phyloP scores from a whole-genome alignment of 2,113 vertebrate genomes.

The Myodes glareolus region DNA sequence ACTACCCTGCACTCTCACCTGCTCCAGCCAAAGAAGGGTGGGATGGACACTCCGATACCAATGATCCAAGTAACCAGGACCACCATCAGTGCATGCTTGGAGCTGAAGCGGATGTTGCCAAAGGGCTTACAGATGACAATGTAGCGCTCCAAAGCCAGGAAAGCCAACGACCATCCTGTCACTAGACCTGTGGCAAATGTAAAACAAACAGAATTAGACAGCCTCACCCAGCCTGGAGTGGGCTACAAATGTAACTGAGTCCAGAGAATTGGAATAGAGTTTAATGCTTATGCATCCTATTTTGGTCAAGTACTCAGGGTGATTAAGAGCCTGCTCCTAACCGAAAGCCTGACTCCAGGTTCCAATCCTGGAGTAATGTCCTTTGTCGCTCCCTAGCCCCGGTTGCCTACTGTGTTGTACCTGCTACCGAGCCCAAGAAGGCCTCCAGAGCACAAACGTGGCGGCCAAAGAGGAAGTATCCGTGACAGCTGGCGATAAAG shows the following conservation, averaged over 20 bases:
- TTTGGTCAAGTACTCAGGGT: background rate
- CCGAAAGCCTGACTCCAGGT: background rate
- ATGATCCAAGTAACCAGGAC: slow-evolving; percentile 88
- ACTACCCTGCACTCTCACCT: slow-evolving; percentile 78
- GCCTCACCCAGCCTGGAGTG: background rate
- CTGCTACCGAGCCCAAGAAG: slow-evolving; percentile 80
- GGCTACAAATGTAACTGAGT: background rate
- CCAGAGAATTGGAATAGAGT: background rate
- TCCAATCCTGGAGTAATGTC: background rate
- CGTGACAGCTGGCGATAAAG: slow-evolving; percentile 86
- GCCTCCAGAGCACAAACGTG: slow-evolving; percentile 86
- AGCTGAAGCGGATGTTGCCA: slow-evolving; percentile 88
- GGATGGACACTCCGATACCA: slow-evolving; percentile 84
- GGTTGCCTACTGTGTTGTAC: slow-evolving; percentile 1
- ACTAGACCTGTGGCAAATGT: slow-evolving; percentile 83
- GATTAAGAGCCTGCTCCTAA: background rate
- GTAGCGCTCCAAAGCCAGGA: slow-evolving; percentile 90
- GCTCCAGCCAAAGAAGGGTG: slow-evolving; percentile 93
- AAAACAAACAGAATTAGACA: background rate
- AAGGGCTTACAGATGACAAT: slow-evolving; percentile 92
- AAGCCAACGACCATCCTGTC: slow-evolving; percentile 90
- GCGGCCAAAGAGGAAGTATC: slow-evolving; percentile 89
- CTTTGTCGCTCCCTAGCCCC: background rate
- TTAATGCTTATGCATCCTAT: background rate
- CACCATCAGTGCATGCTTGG: slow-evolving; percentile 84